phyloP scores from a whole-genome alignment of 2,888 invertebrate species.

The Chalcosyrphus nemorum region DNA sequence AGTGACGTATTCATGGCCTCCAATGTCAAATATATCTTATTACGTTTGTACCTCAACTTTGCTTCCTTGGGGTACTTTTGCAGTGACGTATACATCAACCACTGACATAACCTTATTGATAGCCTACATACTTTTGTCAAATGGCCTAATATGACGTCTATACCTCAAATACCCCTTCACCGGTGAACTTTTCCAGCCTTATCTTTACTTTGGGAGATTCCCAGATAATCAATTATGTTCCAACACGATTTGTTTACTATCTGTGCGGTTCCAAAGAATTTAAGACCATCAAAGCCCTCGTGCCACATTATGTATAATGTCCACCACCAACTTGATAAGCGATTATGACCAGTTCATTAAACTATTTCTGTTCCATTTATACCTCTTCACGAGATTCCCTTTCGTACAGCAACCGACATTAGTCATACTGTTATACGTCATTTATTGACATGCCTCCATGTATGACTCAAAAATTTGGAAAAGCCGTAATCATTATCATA shows the following conservation, averaged over 20 bases:
- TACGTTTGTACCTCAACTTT: too few species aligned
- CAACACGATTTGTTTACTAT: neutral
- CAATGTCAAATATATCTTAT: too few species aligned
- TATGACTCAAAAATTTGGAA: slow-evolving; percentile 11
- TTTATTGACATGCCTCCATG: neutral
- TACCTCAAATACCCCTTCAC: neutral
- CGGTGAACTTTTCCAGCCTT: neutral
- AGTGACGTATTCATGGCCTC: too few species aligned
- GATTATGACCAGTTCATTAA: neutral
- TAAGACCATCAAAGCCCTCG: neutral
- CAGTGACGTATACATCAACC: neutral
- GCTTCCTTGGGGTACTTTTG: too few species aligned
- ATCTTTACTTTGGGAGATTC: neutral
- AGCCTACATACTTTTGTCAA: neutral
- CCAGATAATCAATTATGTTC: neutral
- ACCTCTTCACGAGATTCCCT: neutral
- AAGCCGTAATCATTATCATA: neutral
- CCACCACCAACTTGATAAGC: too few species aligned
- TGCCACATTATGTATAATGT: too few species aligned
- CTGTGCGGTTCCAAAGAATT: neutral
- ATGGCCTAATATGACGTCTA: neutral
- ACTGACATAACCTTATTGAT: neutral
- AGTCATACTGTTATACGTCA: slow-evolving; percentile 5
- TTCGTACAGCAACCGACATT: neutral
- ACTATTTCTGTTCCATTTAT: neutral